Conservation (phyloP, 2,888 invertebrate genomes). For the Hypomecis punctinalis region DNA sequence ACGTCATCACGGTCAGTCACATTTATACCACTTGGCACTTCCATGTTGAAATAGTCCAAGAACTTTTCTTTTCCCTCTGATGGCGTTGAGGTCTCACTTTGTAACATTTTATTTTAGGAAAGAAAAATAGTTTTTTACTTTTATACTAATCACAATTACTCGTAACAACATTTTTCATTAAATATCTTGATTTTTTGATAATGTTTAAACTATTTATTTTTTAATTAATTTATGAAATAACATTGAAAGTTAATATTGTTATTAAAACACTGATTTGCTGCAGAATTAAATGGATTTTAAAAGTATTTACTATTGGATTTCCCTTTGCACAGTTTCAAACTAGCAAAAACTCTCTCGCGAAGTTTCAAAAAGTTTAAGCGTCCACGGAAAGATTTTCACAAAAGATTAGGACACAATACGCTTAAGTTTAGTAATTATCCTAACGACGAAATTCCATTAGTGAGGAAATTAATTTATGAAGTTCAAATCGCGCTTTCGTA, state of each 20-base stretch:
- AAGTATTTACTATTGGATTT: no score
- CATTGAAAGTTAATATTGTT: no score
- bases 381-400: background rate
- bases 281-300: no score
- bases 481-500: conserved; percentile 18
- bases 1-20: conserved; percentile 49
- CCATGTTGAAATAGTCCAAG: conserved; percentile 69
- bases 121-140: background rate
- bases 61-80: conserved; percentile 50
- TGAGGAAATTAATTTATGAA: background rate
- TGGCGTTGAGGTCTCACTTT: conserved; percentile 46
- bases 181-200: no score
- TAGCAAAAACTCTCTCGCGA: no score
- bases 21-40: conserved; percentile 47
- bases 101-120: conserved; percentile 6
- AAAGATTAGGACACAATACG: background rate
- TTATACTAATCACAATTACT: background rate
- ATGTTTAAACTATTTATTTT: no score
- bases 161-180: no score
- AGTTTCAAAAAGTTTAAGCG: background rate
- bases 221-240: no score
- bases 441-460: conserved; percentile 1
- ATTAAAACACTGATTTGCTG: no score
- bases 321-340: no score
- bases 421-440: background rate